phyloP scores from a whole-genome alignment of 2,113 vertebrate genomes.

The Ctenodactylus gundi region DNA sequence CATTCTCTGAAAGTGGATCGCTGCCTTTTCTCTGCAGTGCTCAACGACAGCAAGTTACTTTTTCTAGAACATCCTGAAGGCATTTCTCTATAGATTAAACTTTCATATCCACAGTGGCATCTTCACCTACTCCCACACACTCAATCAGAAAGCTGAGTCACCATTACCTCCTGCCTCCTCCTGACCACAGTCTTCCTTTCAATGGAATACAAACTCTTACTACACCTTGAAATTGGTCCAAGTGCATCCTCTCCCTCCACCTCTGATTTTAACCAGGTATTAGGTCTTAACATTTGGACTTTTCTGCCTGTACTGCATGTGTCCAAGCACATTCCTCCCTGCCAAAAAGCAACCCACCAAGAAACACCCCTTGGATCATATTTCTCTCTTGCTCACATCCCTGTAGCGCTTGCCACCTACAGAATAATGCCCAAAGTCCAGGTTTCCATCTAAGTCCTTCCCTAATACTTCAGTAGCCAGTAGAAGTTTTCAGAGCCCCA shows the following conservation, averaged over 20 bases:
- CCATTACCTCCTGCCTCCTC: not conserved
- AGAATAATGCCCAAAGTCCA: not conserved
- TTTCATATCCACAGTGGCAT: not conserved
- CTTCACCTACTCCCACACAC: not conserved
- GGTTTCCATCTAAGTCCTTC: not conserved
- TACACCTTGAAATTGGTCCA: not conserved
- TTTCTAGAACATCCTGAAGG: constrained; percentile 28
- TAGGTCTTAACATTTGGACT: not conserved
- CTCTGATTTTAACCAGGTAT: not conserved
- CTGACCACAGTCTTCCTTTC: not conserved
- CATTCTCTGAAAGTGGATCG: not conserved
- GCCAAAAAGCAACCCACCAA: accelerated
- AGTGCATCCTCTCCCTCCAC: not conserved
- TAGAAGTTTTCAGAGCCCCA: not conserved
- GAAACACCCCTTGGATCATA: not conserved
- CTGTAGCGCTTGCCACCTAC: not conserved
- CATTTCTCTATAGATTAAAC: not conserved
- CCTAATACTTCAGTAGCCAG: not conserved
- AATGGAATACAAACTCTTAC: not conserved
- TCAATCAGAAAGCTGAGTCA: not conserved
- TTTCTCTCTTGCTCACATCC: not conserved
- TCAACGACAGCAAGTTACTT: not conserved
- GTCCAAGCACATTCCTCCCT: not conserved
- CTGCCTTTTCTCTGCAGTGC: not conserved
- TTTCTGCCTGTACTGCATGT: not conserved